Conservation (phyloP, 64 coral and sea anemone species). For the Anthopleura sola region DNA sequence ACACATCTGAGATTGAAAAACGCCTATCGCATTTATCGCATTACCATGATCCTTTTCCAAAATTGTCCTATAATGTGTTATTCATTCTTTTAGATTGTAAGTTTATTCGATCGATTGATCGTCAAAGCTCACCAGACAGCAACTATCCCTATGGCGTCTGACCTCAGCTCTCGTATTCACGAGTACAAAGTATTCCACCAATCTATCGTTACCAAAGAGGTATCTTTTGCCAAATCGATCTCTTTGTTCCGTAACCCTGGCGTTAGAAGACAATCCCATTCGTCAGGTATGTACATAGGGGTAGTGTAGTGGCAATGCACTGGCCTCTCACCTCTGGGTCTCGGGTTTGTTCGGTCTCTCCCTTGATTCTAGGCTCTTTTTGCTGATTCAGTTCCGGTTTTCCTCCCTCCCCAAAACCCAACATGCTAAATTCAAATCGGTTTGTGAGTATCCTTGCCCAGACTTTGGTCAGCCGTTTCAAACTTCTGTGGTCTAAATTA, state of each 20-base stretch:
- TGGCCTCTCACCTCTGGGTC: too few species aligned
- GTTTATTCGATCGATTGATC: constrained; percentile 75
- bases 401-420: too few species aligned
- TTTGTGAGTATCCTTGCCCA: too few species aligned
- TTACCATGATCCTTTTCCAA: neutral
- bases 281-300: neutral
- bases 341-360: too few species aligned
- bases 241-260: constrained; percentile 44
- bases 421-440: too few species aligned
- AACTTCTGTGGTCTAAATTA: too few species aligned
- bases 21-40: neutral
- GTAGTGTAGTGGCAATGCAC: neutral
- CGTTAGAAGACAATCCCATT: neutral
- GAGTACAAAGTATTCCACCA: constrained; percentile 53
- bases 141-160: constrained; percentile 64
- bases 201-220: constrained; percentile 33
- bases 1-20: too few species aligned
- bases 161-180: constrained; percentile 42
- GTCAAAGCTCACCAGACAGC: constrained; percentile 70
- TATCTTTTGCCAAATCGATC: constrained; percentile 29
- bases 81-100: constrained; percentile 61
- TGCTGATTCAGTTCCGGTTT: too few species aligned
- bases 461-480: too few species aligned
- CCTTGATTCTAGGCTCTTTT: too few species aligned
- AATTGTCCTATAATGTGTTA: too few species aligned